These are phyloP conservation scores for Aphelenchoides avenae DNA, from an alignment of 1,140 invertebrate species.

Conservation along the genomic window DNA sequence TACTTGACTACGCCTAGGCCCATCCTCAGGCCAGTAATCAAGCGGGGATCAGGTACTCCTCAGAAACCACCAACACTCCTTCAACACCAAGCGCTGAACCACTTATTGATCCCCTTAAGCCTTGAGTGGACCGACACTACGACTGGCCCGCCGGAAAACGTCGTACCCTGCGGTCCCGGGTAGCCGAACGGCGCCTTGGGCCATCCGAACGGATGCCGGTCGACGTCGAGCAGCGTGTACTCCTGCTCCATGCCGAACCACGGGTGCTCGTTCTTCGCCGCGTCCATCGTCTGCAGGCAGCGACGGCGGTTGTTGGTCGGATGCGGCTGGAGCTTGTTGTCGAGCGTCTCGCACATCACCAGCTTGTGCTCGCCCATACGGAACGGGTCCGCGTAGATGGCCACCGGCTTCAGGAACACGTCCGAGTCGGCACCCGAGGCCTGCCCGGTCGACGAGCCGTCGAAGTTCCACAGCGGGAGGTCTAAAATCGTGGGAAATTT, in stretches of 20 bases:
- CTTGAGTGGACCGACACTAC: conserved; percentile 88
- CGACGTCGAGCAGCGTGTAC: conserved; percentile 82
- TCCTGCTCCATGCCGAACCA: conserved; percentile 95
- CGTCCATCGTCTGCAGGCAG: conserved; percentile 72
- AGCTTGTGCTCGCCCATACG: conserved; percentile 80
- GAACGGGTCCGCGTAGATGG: conserved; percentile 89
- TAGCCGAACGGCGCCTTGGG: conserved; percentile 72
- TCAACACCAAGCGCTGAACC: conserved; percentile 65
- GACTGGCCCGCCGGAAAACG: no score
- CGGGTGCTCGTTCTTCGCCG: conserved; percentile 69
- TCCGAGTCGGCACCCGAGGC: conserved; percentile 73
- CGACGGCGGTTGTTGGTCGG: conserved; percentile 73
- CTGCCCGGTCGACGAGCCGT: conserved; percentile 73
- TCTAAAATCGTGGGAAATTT: conserved; percentile 64
- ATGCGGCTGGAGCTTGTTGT: conserved; percentile 72
- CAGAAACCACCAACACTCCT: conserved; percentile 7
- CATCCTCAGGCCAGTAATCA: no score
- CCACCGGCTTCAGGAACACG: conserved; percentile 80
- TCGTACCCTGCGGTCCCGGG: conserved; percentile 73
- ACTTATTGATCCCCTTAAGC: conserved; percentile 70
- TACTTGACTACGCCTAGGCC: no score
- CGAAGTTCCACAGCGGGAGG: conserved; percentile 88
- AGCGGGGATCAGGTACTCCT: no score
- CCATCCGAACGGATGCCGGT: conserved; percentile 86
- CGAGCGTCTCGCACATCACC: conserved; percentile 79